Evolutionary conservation across 1,140 invertebrate species (phyloP).

Genomic region (Cotesia chilonis): DNA sequence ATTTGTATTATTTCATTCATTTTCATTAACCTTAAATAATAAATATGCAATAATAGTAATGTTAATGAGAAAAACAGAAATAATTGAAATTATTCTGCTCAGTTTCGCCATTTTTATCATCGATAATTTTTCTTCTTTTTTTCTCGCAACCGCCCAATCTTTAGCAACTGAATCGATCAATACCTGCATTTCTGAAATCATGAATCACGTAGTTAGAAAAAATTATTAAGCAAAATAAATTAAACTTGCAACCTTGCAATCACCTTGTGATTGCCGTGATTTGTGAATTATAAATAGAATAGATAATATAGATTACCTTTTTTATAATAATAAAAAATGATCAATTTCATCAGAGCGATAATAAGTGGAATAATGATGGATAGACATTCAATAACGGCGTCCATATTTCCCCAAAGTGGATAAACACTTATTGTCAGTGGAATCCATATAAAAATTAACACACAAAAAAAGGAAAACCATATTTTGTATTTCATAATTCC

Average conservation of each 20-base stretch:
- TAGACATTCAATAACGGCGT: slow-evolving; percentile 26
- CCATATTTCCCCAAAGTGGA: slow-evolving; percentile 29
- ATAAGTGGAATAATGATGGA: slow-evolving; percentile 32
- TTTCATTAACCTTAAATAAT: slow-evolving; percentile 19
- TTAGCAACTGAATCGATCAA: slow-evolving; percentile 21
- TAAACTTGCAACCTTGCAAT: neutral
- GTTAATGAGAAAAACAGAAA: slow-evolving; percentile 28
- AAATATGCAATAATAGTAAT: slow-evolving; percentile 23
- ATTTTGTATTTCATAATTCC: slow-evolving; percentile 1
- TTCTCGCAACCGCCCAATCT: slow-evolving; percentile 28
- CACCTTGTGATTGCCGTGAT: neutral
- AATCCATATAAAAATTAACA: slow-evolving; percentile 2
- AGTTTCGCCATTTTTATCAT: slow-evolving; percentile 35
- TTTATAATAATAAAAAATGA: slow-evolving; percentile 28
- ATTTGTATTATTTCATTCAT: neutral
- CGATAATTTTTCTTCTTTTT: slow-evolving; percentile 3
- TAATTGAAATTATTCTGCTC: slow-evolving; percentile 27
- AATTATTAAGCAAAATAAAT: neutral
- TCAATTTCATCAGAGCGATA: slow-evolving; percentile 30
- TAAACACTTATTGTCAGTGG: slow-evolving; percentile 27
- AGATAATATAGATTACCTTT: slow-evolving; percentile 14
- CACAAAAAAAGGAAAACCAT: slow-evolving; percentile 12
- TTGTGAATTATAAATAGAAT: too few species aligned
- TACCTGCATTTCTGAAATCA: slow-evolving; percentile 22
- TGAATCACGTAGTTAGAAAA: neutral